Evolutionary conservation across 2,113 vertebrate species (phyloP).

Genomic region (Antigone vipio): DNA sequence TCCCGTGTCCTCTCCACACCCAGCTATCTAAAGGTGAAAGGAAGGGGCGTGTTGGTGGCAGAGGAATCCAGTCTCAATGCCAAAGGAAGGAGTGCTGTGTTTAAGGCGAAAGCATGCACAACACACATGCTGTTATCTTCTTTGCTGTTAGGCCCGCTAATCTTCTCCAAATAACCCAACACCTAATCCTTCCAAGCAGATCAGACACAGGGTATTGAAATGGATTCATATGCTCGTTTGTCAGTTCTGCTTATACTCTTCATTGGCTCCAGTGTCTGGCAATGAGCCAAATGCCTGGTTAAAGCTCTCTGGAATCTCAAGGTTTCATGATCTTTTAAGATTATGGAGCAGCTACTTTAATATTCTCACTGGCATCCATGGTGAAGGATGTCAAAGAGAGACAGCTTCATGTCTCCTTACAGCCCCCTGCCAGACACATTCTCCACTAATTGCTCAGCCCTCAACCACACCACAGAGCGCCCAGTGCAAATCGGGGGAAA

Average conservation of each 20-base stretch:
- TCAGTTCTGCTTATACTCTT: not conserved
- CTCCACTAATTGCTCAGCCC: not conserved
- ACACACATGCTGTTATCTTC: not conserved
- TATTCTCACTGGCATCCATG: not conserved
- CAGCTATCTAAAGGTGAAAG: not conserved
- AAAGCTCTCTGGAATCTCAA: not conserved
- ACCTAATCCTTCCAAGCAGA: constrained; percentile 39
- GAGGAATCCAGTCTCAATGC: not conserved
- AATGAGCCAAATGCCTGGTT: not conserved
- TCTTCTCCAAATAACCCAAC: constrained; percentile 4
- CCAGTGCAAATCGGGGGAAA: not conserved
- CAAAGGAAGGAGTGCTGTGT: not conserved
- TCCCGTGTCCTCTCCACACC: not conserved
- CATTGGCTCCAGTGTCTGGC: not conserved
- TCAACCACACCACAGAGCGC: not conserved
- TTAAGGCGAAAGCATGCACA: not conserved
- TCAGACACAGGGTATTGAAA: not conserved
- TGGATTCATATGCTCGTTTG: not conserved
- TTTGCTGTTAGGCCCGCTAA: not conserved
- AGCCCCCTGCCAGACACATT: not conserved
- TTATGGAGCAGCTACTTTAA: not conserved
- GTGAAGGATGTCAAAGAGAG: not conserved
- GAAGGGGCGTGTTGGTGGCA: not conserved
- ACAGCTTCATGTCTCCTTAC: not conserved
- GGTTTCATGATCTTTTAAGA: not conserved